phyloP scores from a whole-genome alignment of 2,888 invertebrate genomes.

The Agriopis aurantiaria region DNA sequence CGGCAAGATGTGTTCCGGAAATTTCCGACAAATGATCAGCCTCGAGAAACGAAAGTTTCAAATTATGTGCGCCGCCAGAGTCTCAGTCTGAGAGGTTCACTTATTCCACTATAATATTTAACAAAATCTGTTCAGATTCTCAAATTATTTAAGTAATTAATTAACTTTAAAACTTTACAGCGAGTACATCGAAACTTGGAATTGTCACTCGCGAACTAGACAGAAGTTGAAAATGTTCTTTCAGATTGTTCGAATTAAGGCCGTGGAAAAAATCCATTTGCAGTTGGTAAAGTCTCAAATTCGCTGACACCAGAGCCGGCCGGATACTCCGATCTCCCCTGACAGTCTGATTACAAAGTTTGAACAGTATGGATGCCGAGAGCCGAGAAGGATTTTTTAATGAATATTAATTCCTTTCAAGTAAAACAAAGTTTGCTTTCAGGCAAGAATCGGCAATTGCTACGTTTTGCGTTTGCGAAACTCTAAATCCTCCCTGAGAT shows the following conservation, averaged over 20 bases:
- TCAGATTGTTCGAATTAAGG: constrained; percentile 66
- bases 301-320: constrained; percentile 67
- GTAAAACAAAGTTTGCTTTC: constrained; percentile 82
- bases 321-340: constrained; percentile 49
- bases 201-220: constrained; percentile 53
- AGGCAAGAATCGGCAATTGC: constrained; percentile 78
- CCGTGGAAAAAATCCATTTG: constrained; percentile 73
- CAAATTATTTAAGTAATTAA: constrained; percentile 63
- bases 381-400: constrained; percentile 82
- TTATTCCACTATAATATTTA: constrained; percentile 62
- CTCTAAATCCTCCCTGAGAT: constrained; percentile 67
- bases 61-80: constrained; percentile 55
- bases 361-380: constrained; percentile 76
- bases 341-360: constrained; percentile 83
- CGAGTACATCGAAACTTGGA: constrained; percentile 46
- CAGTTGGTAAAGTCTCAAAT: constrained; percentile 73
- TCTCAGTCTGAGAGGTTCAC: constrained; percentile 49
- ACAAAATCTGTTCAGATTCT: constrained; percentile 55
- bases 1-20: constrained; percentile 59
- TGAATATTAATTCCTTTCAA: constrained; percentile 84
- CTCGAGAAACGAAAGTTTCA: constrained; percentile 60
- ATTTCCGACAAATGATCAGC: constrained; percentile 67
- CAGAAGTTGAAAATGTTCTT: constrained; percentile 52
- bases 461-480: constrained; percentile 72
- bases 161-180: constrained; percentile 39